A percentile compares a stretch with the other conserved stretches of the same genome.
Conservation (phyloP, 2,888 invertebrate species). For the Drosophila merina region DNA sequence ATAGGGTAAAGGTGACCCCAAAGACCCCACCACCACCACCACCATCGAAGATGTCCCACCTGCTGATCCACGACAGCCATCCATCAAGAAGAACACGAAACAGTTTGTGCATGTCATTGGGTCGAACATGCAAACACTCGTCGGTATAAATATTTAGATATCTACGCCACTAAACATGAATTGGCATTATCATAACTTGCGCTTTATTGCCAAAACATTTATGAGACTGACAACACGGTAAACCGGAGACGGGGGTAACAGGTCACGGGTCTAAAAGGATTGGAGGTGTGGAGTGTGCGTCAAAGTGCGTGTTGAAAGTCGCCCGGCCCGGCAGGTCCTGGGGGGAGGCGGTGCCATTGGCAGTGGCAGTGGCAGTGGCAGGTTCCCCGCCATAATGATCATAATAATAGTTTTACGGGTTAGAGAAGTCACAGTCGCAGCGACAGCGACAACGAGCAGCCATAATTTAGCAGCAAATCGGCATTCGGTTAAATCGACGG, state of each 20-base stretch:
- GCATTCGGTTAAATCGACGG: constrained; percentile 47
- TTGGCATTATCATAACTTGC: constrained; percentile 73
- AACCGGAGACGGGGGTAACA: background rate
- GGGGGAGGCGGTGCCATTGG: constrained; percentile 13
- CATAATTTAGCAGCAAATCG: constrained; percentile 57
- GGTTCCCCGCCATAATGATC: constrained; percentile 60
- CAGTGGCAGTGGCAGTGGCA: constrained; percentile 25
- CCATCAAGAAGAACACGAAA: constrained; percentile 26
- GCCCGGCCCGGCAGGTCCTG: constrained; percentile 5
- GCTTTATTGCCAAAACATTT: constrained; percentile 77
- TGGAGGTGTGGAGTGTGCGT: constrained; percentile 18
- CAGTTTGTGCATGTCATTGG: constrained; percentile 61
- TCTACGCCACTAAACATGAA: constrained; percentile 67
- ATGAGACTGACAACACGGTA: constrained; percentile 54
- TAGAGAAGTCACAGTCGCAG: constrained; percentile 75
- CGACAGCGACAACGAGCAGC: constrained; percentile 63
- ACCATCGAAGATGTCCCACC: constrained; percentile 6
- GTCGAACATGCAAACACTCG: constrained; percentile 37
- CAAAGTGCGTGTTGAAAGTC: constrained; percentile 70
- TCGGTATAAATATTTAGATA: constrained; percentile 42
- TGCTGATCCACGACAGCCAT: constrained; percentile 29
- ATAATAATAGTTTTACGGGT: constrained; percentile 76
- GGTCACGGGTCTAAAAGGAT: constrained; percentile 9
- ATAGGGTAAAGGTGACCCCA: background rate
- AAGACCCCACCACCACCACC: background rate